A percentile compares a stretch with the other conserved stretches of the same genome.
Conservation (phyloP, 2,888 invertebrate species). For the Thereva unica region DNA sequence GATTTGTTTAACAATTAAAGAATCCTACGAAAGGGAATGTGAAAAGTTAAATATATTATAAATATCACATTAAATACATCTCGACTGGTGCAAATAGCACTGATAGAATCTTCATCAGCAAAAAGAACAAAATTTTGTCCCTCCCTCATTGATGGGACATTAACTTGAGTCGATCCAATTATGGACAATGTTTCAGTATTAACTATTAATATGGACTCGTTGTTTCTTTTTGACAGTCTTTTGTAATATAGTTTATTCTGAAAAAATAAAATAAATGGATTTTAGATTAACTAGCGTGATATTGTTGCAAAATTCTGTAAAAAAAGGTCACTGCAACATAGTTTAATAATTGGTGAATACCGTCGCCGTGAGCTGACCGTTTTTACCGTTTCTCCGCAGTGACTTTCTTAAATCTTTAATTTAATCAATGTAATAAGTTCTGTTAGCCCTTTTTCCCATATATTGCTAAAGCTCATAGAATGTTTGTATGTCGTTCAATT, state of each 20-base stretch:
- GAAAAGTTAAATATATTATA: neutral
- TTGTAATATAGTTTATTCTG: conserved; percentile 83
- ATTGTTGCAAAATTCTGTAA: neutral
- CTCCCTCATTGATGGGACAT: conserved; percentile 53
- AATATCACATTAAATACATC: conserved; percentile 64
- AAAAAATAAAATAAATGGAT: conserved; percentile 49
- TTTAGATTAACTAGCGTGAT: neutral
- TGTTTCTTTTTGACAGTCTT: conserved; percentile 60
- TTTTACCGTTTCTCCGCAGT: too few relatives aligned
- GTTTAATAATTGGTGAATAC: too few relatives aligned
- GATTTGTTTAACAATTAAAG: conserved; percentile 76
- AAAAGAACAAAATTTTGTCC: conserved; percentile 61
- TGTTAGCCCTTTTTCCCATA: too few relatives aligned
- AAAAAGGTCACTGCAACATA: too few relatives aligned
- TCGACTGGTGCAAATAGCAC: conserved; percentile 77
- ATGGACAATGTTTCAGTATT: conserved; percentile 60
- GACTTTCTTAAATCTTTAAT: too few relatives aligned
- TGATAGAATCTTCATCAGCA: conserved; percentile 78
- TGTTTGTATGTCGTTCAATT: too few relatives aligned
- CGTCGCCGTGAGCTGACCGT: too few relatives aligned
- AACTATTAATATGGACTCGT: conserved; percentile 57
- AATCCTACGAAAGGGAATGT: conserved; percentile 63
- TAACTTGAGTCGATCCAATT: conserved; percentile 57
- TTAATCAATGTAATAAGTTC: too few relatives aligned
- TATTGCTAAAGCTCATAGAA: too few relatives aligned